phyloP scores from a whole-genome alignment of 2,797 vertebrate genomes.

The Hephaestus fuliginosus region DNA sequence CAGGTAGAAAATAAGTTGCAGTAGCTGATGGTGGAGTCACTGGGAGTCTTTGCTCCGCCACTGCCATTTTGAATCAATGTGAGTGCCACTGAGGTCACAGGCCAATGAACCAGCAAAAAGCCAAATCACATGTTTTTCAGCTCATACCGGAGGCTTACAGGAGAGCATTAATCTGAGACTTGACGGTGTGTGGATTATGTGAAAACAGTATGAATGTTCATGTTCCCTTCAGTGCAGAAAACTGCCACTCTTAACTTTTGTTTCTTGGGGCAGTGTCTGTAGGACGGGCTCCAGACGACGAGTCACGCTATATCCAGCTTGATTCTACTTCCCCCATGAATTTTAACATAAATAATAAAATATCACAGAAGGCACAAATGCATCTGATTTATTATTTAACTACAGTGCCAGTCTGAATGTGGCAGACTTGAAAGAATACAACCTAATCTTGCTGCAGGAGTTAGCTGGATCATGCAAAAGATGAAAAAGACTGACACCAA shows the following conservation, averaged over 20 bases:
- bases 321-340: constrained; percentile 26
- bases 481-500: background rate
- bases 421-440: constrained; percentile 25
- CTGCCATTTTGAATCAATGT: constrained; percentile 38
- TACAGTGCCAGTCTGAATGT: constrained; percentile 34
- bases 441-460: background rate
- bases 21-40: background rate
- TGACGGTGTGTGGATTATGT: constrained; percentile 32
- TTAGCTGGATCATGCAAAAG: background rate
- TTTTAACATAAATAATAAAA: constrained; percentile 72
- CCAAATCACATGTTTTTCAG: constrained; percentile 74
- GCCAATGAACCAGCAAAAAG: constrained; percentile 68
- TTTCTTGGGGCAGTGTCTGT: constrained; percentile 15
- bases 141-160: constrained; percentile 34
- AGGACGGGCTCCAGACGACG: background rate
- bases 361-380: constrained; percentile 50
- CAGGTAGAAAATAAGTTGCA: constrained; percentile 1
- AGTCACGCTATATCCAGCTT: constrained; percentile 25
- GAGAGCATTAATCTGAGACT: constrained; percentile 46
- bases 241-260: constrained; percentile 26
- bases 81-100: constrained; percentile 43
- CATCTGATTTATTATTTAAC: constrained; percentile 70
- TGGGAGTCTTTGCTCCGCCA: background rate
- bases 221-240: constrained; percentile 15
- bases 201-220: background rate